A percentile compares a stretch with the other conserved stretches of the same genome.
Evolutionary conservation across 1,140 invertebrate species (phyloP).

Genomic region (Pantala flavescens): DNA sequence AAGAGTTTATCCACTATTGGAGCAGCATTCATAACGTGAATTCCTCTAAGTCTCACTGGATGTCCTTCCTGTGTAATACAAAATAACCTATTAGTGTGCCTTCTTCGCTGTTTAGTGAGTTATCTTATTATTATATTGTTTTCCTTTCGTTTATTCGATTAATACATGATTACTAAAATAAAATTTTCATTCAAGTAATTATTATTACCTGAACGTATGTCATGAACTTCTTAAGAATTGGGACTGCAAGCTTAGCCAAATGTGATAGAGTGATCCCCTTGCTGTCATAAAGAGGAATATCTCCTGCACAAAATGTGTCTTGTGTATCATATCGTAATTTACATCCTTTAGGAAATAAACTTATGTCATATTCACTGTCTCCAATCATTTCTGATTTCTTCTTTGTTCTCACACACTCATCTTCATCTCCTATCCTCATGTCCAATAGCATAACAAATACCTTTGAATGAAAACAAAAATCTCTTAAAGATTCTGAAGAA

Average conservation of each 20-base stretch:
- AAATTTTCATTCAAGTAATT: too few relatives aligned
- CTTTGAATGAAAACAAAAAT: neutral
- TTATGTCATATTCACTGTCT: neutral
- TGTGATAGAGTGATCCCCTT: neutral
- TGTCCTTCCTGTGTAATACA: slow-evolving; percentile 21
- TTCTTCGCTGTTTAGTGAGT: too few relatives aligned
- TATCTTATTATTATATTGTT: too few relatives aligned
- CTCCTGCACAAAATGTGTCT: neutral
- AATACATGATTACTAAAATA: too few relatives aligned
- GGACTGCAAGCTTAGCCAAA: neutral
- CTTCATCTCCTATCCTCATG: neutral
- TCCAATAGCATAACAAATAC: neutral
- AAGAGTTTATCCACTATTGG: slow-evolving; percentile 23
- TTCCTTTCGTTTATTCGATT: too few relatives aligned
- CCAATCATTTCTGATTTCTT: neutral
- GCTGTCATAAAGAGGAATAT: neutral
- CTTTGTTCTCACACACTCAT: neutral
- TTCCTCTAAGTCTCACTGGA: slow-evolving; percentile 22
- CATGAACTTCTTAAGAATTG: neutral
- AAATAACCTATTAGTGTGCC: too few relatives aligned
- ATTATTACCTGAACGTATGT: neutral
- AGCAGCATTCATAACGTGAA: slow-evolving; percentile 22
- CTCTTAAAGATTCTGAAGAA: too few relatives aligned
- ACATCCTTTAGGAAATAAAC: neutral
- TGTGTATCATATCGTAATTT: neutral